Evolutionary conservation across 2,113 vertebrate species (phyloP).

Genomic region (Sarotherodon lohbergeri): DNA sequence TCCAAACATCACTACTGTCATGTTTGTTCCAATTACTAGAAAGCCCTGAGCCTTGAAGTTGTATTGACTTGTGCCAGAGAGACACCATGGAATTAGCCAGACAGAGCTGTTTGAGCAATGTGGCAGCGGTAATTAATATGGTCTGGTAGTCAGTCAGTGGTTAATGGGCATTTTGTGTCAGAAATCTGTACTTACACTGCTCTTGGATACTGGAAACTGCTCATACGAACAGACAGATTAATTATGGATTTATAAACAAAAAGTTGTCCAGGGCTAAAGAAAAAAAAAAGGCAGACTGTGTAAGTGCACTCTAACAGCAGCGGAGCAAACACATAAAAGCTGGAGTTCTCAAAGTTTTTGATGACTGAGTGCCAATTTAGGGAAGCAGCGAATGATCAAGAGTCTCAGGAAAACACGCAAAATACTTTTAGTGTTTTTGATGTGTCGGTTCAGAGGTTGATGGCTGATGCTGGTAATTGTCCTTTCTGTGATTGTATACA

Average conservation of each 20-base stretch:
- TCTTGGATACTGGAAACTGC: background rate
- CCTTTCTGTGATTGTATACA: background rate
- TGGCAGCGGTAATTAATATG: conserved; percentile 52
- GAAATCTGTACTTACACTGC: background rate
- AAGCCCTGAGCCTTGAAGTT: conserved; percentile 81
- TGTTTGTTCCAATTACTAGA: conserved; percentile 87
- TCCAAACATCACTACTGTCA: conserved; percentile 62
- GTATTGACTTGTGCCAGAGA: conserved; percentile 77
- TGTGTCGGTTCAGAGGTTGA: background rate
- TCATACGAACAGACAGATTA: background rate
- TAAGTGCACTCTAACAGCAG: background rate
- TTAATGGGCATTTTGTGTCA: conserved; percentile 29
- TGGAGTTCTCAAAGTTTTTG: background rate
- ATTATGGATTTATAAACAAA: conserved; percentile 11
- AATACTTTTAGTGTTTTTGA: background rate
- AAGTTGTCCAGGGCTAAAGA: background rate
- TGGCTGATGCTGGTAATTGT: background rate
- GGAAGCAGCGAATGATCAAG: background rate
- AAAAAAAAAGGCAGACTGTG: background rate
- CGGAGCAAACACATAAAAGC: background rate
- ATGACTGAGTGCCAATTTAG: background rate
- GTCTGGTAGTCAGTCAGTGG: conserved; percentile 18
- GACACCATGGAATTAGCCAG: conserved; percentile 50
- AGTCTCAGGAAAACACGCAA: background rate
- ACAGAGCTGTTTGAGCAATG: conserved; percentile 45